Percentiles rank a stretch among this genome's conserved stretches.
These are phyloP conservation scores for Penaeus japonicus DNA, from an alignment of 1,140 invertebrate species.

Conservation along the genomic window DNA sequence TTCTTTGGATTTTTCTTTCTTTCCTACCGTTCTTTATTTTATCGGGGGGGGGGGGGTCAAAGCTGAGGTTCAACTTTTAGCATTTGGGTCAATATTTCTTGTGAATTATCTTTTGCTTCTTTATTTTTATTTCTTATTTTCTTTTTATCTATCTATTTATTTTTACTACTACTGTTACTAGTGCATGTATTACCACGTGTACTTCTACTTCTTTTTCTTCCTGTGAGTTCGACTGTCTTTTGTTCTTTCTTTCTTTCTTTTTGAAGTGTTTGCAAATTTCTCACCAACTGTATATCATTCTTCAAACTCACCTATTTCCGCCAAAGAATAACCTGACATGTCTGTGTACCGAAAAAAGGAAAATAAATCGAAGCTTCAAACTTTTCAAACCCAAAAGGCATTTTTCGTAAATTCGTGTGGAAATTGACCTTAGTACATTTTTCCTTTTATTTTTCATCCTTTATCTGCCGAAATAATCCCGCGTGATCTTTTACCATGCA, in stretches of 20 bases:
- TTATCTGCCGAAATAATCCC: constrained; percentile 22
- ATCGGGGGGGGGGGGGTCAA: background rate
- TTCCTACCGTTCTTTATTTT: background rate
- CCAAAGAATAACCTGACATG: too few relatives aligned
- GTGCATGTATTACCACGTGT: background rate
- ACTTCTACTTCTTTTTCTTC: background rate
- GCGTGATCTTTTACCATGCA: constrained; percentile 21
- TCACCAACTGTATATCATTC: too few relatives aligned
- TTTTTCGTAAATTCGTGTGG: background rate
- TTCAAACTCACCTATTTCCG: too few relatives aligned
- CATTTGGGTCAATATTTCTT: too few relatives aligned
- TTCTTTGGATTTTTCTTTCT: background rate
- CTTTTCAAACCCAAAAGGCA: too few relatives aligned
- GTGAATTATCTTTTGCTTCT: too few relatives aligned
- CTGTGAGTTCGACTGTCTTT: background rate
- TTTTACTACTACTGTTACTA: background rate
- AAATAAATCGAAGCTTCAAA: too few relatives aligned
- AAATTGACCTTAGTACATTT: background rate
- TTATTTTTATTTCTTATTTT: too few relatives aligned
- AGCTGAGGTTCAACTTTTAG: too few relatives aligned
- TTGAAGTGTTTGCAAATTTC: too few relatives aligned
- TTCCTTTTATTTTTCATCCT: background rate
- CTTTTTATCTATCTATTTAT: background rate
- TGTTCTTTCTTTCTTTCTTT: too few relatives aligned
- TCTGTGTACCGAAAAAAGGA: too few relatives aligned